Percentiles rank a stretch among this genome's conserved stretches.
phyloP scores from a whole-genome alignment of 2,797 vertebrate species.

The Mormyrops attenuatus region DNA sequence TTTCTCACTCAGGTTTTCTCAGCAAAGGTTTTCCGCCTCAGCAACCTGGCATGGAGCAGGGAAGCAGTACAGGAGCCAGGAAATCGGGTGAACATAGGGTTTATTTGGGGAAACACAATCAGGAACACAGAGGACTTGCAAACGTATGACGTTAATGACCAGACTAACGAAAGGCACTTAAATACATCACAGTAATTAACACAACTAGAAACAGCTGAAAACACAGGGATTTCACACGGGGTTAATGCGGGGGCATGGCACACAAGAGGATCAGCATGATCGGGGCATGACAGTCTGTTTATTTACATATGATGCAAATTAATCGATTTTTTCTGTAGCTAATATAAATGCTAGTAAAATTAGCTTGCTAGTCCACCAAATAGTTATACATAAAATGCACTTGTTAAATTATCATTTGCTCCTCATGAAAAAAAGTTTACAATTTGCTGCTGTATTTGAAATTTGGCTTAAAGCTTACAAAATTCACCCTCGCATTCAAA shows the following conservation, averaged over 20 bases:
- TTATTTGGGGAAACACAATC: background rate
- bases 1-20: background rate
- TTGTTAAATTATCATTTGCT: background rate
- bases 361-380: background rate
- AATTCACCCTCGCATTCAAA: background rate
- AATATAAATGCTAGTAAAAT: background rate
- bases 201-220: too few relatives aligned
- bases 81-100: background rate
- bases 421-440: background rate
- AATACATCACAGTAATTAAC: too few relatives aligned
- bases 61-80: background rate
- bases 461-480: background rate
- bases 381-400: background rate
- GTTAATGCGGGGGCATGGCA: too few relatives aligned
- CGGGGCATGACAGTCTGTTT: background rate
- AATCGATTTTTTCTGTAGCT: background rate
- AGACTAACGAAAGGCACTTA: background rate
- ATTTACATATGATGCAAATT: background rate
- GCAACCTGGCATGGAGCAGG: background rate
- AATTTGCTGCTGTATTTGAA: background rate
- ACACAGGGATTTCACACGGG: too few relatives aligned
- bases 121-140: background rate
- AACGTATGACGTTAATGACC: background rate
- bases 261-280: too few relatives aligned
- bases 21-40: background rate